Base-by-base conservation (phyloP, 2,888 invertebrate genomes). In the Hypolimnas misippus region DNA sequence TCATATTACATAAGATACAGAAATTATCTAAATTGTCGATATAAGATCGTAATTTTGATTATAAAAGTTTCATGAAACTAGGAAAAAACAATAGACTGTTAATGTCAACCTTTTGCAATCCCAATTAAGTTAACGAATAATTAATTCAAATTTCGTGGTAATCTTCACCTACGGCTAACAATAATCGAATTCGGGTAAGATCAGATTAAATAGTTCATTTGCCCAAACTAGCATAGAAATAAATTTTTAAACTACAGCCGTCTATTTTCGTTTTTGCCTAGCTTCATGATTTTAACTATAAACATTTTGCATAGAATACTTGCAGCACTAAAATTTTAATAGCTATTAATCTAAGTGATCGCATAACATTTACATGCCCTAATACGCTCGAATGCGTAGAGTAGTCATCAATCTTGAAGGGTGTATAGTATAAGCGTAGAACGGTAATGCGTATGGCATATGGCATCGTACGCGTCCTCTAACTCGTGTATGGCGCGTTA, bases 341-440 rank as follows among this genome's bases (percentile, higher is more conserved):
- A 80, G 76, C 83, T 84, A 88, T 89, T 89, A 84, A 75, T 76
- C 83, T 88, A 87, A 89, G 89, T 86, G 85, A 85, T 86, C 82
- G 80, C 84, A 86, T 87, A 88, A 87, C 87, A 90, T 91, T 91
- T 90, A 91, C 87, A 92, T 91, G 92, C 84, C 84, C 85, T 85
- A 83, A 83, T 91, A 89, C 89, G 74, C 85, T 85, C 82, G 82
- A 91, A 90, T 91, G 83, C 81, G 78, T 73, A 76, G 74, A 78
- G 82, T 82, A 78, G 83, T 82, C 88, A 90, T 91, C 91, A 91
- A 92, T 91, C 91, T 89, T 87, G 72, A 77, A 84, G 83, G 89
- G 90, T 65, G 65, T 52, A 52, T 57, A 64, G 84, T 82, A 84
- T 75, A 73, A 70, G 70, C 71, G 71, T 72, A 70, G 67, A 71